Evolutionary conservation across 1,140 invertebrate species (phyloP).

Genomic region (Conus ventricosus): DNA sequence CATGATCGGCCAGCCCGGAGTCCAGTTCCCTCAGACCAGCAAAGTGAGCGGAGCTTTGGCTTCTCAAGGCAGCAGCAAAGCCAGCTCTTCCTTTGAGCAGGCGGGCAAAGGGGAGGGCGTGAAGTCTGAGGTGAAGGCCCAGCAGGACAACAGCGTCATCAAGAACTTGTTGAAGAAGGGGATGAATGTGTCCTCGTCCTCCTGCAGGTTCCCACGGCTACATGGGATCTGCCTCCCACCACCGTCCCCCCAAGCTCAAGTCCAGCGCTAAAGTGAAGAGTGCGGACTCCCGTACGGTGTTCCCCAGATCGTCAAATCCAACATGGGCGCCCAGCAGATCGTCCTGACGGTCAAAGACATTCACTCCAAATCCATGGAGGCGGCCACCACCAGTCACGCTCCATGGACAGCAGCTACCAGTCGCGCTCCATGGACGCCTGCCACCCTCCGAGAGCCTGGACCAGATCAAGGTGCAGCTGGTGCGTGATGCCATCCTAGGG

Average conservation of each 20-base stretch:
- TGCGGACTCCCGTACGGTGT: slow-evolving; percentile 6
- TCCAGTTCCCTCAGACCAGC: slow-evolving; percentile 38
- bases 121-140: neutral
- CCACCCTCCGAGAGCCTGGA: slow-evolving; percentile 10
- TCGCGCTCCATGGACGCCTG: slow-evolving; percentile 22
- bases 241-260: slow-evolving; percentile 20
- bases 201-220: neutral
- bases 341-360: slow-evolving; percentile 33
- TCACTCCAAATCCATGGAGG: slow-evolving; percentile 35
- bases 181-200: slow-evolving; percentile 67
- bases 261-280: slow-evolving; percentile 17
- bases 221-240: neutral
- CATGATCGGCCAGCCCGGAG: slow-evolving; percentile 45
- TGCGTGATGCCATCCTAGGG: slow-evolving; percentile 23
- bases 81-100: slow-evolving; percentile 14
- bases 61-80: neutral
- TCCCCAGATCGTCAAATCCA: slow-evolving; percentile 18
- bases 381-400: neutral
- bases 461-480: slow-evolving; percentile 18
- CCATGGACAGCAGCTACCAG: slow-evolving; percentile 22
- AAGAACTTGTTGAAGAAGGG: slow-evolving; percentile 88
- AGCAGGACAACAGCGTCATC: slow-evolving; percentile 84
- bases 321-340: slow-evolving; percentile 25
- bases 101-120: slow-evolving; percentile 19
- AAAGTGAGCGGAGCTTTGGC: neutral